Evolutionary conservation across 2,797 vertebrate genomes (phyloP).

Genomic region (Hypotaenidia okinawae): DNA sequence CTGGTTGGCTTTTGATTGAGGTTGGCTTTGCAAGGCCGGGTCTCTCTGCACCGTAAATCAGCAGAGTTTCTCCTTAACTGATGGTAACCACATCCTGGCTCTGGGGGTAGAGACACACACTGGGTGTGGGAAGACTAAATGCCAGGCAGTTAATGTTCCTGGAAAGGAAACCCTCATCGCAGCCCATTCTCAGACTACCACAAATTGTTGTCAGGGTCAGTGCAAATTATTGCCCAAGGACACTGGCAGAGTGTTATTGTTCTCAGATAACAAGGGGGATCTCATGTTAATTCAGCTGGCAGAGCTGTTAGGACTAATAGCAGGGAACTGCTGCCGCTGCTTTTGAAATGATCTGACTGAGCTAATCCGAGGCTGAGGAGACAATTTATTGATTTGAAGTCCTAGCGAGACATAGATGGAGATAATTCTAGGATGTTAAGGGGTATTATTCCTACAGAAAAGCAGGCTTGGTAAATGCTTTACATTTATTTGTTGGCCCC

Average conservation of each 20-base stretch:
- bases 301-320: background rate
- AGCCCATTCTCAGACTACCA: rapidly evolving
- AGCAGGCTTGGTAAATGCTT: background rate
- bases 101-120: background rate
- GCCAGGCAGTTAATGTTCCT: background rate
- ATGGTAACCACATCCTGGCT: background rate
- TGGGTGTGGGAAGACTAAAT: background rate
- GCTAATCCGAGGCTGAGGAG: slow-evolving; percentile 9
- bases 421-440: background rate
- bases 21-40: background rate
- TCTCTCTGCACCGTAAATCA: background rate
- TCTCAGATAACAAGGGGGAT: background rate
- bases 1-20: background rate
- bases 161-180: background rate
- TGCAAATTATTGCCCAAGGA: background rate
- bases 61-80: rapidly evolving
- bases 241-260: background rate
- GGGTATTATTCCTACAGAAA: background rate
- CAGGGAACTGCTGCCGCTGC: background rate
- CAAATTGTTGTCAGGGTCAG: background rate
- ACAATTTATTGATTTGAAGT: background rate
- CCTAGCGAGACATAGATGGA: background rate
- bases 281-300: background rate
- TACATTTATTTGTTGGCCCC: background rate
- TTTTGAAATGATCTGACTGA: background rate